A percentile compares a stretch with the other conserved stretches of the same genome.
These are phyloP conservation scores for Luscinia megarhynchos DNA, from an alignment of 2,797 vertebrate genomes.

Conservation along the genomic window DNA sequence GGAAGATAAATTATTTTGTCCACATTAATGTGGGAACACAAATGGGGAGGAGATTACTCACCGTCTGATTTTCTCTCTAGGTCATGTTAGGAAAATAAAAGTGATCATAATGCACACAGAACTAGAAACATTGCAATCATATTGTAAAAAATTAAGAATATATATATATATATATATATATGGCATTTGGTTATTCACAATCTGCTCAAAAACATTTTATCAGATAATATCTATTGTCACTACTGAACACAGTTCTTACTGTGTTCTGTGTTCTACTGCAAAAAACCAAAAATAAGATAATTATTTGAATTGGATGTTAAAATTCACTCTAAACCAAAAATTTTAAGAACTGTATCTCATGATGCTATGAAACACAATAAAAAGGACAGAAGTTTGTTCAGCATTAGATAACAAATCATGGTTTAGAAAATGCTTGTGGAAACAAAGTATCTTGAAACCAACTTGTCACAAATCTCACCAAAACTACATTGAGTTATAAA, in stretches of 20 bases:
- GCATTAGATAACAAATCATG: neutral
- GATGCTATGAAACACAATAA: neutral
- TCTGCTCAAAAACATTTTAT: neutral
- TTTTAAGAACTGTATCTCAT: neutral
- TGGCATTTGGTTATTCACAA: neutral
- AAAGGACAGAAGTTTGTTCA: neutral
- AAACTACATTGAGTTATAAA: neutral
- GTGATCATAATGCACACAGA: neutral
- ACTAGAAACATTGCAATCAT: neutral
- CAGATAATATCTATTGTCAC: neutral
- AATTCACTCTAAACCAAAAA: neutral
- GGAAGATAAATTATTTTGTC: neutral
- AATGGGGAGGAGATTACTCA: neutral
- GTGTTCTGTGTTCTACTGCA: neutral
- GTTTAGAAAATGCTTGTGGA: slow-evolving; percentile 37
- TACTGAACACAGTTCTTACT: neutral
- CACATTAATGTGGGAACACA: neutral
- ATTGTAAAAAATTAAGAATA: neutral
- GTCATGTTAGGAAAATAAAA: neutral
- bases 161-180: neutral
- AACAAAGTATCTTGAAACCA: slow-evolving; percentile 23
- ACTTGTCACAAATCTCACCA: neutral
- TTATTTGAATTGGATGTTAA: neutral
- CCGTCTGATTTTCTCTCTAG: neutral
- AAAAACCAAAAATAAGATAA: neutral